Evolutionary conservation across 2,888 invertebrate species (phyloP).

Genomic region (Synergus itoensis): DNA sequence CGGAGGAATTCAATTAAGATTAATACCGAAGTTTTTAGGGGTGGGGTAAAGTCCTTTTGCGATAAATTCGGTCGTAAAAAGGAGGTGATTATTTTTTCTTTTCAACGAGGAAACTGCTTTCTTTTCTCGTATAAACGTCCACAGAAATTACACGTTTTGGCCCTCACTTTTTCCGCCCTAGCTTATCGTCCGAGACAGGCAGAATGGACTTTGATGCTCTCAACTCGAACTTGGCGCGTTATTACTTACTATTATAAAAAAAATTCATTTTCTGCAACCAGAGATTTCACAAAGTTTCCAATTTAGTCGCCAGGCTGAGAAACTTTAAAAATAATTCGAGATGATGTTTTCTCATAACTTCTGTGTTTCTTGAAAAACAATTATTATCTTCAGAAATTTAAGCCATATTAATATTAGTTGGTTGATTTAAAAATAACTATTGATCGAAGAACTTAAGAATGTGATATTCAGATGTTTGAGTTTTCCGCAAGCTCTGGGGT

Average conservation of each 20-base stretch:
- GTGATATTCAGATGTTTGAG: background rate
- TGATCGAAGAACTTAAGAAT: background rate
- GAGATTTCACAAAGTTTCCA: background rate
- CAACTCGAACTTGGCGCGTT: background rate
- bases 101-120: constrained; percentile 52
- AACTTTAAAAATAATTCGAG: background rate
- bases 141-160: constrained; percentile 4
- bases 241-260: constrained; percentile 8
- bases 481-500: background rate
- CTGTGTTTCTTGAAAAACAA: background rate
- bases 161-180: constrained; percentile 8
- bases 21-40: constrained; percentile 64
- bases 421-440: background rate
- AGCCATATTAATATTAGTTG: too few species aligned
- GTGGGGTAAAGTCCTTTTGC: constrained; percentile 42
- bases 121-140: constrained; percentile 25
- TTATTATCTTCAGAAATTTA: too few species aligned
- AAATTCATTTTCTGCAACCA: constrained; percentile 9
- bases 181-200: constrained; percentile 12
- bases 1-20: constrained; percentile 75
- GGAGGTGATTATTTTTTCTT: constrained; percentile 57
- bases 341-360: background rate
- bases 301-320: background rate
- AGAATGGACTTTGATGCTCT: constrained; percentile 21
- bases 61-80: constrained; percentile 54